phyloP scores from a whole-genome alignment of 2,113 vertebrate genomes.

The Rynchops niger region DNA sequence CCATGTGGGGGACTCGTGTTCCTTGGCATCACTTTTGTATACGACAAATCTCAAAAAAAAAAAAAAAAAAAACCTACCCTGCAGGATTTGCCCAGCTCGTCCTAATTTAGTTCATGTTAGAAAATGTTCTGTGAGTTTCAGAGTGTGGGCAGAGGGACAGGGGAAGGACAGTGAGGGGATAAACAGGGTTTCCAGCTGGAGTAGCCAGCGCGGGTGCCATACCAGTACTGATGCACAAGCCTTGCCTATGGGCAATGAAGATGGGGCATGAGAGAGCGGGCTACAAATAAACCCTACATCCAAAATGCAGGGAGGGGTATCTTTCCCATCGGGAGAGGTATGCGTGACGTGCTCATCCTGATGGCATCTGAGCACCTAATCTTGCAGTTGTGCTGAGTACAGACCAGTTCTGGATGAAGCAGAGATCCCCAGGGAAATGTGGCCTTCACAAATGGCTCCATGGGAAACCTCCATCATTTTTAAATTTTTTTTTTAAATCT shows the following conservation, averaged over 20 bases:
- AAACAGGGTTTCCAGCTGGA: neutral
- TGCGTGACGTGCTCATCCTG: neutral
- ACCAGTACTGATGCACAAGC: neutral
- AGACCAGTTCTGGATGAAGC: neutral
- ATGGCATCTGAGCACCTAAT: constrained; percentile 22
- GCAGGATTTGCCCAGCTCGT: neutral
- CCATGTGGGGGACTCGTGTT: rapidly evolving
- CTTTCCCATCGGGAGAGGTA: neutral
- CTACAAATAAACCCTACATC: neutral
- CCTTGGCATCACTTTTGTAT: neutral
- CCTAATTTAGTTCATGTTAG: neutral
- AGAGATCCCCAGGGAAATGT: neutral
- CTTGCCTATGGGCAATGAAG: neutral
- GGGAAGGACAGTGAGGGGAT: neutral
- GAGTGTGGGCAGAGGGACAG: neutral
- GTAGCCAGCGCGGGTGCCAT: neutral
- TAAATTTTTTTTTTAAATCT: neutral
- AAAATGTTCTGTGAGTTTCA: neutral
- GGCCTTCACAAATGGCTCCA: neutral
- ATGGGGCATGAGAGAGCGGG: neutral
- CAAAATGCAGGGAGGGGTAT: neutral
- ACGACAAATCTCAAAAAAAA: neutral
- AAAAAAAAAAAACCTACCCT: neutral
- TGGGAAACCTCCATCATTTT: neutral
- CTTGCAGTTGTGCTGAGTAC: constrained; percentile 19